Conservation (phyloP, 2,797 vertebrate species). For the Schizothorax lantsangensis region DNA sequence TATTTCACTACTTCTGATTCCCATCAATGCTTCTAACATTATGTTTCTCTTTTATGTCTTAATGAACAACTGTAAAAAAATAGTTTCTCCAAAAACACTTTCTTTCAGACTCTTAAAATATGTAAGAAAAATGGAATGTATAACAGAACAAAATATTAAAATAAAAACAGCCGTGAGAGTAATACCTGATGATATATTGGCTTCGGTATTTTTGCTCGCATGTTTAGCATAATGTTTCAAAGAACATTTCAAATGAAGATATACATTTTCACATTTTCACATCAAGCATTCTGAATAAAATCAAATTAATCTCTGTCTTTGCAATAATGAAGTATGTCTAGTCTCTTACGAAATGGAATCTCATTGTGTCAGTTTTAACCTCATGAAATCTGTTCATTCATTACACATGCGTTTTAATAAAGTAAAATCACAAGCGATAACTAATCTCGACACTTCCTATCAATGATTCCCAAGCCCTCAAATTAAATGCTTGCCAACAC, state of each 20-base stretch:
- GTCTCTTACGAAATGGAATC: constrained; percentile 30
- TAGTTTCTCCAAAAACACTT: background rate
- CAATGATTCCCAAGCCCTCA: constrained; percentile 28
- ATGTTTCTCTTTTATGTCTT: constrained; percentile 48
- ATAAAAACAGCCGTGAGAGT: background rate
- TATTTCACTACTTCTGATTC: constrained; percentile 33
- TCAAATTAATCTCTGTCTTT: constrained; percentile 27
- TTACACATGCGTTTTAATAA: constrained; percentile 41
- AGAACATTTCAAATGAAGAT: background rate
- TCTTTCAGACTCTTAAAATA: background rate
- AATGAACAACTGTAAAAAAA: constrained; percentile 22
- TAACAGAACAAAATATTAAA: background rate
- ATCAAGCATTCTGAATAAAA: background rate
- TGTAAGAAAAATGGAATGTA: background rate
- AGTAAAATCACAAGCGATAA: constrained; percentile 43
- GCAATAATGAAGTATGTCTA: constrained; percentile 24
- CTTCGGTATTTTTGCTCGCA: background rate
- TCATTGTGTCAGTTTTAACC: constrained; percentile 46
- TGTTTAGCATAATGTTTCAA: background rate
- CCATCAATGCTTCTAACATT: constrained; percentile 40
- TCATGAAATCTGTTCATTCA: constrained; percentile 44
- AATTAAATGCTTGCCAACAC: constrained; percentile 40
- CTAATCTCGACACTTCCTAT: constrained; percentile 41
- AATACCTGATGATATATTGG: background rate
- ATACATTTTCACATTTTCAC: constrained; percentile 3